Base-by-base conservation (phyloP, 2,113 vertebrate species). In the Colistium nudipinnis region DNA sequence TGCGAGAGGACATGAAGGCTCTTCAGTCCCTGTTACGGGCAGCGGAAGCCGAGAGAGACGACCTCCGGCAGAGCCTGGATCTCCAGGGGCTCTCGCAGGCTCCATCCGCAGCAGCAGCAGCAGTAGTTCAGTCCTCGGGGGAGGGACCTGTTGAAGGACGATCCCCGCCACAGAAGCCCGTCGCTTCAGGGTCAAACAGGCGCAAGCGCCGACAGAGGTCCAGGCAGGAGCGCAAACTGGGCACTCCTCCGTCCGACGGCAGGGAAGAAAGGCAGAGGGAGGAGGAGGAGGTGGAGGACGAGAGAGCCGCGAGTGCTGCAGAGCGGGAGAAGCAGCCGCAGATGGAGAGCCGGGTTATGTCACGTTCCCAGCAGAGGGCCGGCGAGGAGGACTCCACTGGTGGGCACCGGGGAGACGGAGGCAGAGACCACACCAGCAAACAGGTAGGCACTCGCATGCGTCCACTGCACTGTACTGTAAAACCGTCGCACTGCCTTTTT, bases 171-270 rank as follows among this genome's bases (percentile, higher is more conserved):
- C 49, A 75, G 65, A 81, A 90, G 39, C 78, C 83, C 0, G 47
- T 64, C 57, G 36, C 60, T 35, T 53, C 76, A 2, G 31, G 77
- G 81, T 70, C 89, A 74, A 90, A 22, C 92, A 93, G 83, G 86
- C 91, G 85, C 90, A 94, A 80, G 91, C 95, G 83, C 85, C 94
- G 85, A 73, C 93, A 95, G 73, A 94, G 93, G 93, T 94, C 87
- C 71, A 91, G 85, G 47, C 90, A 87, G 84, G 84, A 92, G 85
- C 84, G 72, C 68, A 89, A 81, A 76, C 49, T 49, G 49, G 80
- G 73, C 68, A 72, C 57, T 12, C 22, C 70, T 53, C 39, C 66
- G 7, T 53, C 70, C 79, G 84, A 78, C 80, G 59, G 78, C 81
- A 74, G 79, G 79, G 85, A 81, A 38, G 81, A 89, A 70, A 80